These are phyloP conservation scores for Marmota monax DNA, from an alignment of 2,113 vertebrate genomes.

Conservation along the genomic window DNA sequence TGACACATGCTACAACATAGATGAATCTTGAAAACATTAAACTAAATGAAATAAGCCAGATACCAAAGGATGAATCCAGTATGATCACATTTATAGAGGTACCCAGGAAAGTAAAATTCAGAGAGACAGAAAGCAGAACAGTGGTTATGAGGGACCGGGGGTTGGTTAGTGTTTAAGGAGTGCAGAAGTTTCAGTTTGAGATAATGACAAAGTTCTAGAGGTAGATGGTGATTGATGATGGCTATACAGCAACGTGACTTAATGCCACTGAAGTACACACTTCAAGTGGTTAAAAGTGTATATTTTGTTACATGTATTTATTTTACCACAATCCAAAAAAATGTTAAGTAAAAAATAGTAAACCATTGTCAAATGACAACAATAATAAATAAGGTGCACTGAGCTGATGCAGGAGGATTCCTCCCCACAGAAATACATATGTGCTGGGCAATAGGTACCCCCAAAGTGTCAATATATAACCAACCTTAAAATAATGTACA, in stretches of 20 bases:
- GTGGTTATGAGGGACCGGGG: too few species aligned
- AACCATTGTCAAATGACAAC: neutral
- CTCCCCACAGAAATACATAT: neutral
- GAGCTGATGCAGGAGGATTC: neutral
- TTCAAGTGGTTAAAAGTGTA: neutral
- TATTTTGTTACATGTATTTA: neutral
- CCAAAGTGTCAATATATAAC: neutral
- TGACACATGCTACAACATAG: neutral
- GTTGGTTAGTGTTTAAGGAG: neutral
- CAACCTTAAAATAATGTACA: neutral
- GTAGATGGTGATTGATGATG: neutral
- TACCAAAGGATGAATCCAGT: neutral
- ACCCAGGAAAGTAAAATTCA: neutral
- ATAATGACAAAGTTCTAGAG: neutral
- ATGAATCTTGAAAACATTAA: neutral
- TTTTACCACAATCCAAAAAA: neutral
- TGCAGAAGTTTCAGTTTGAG: neutral
- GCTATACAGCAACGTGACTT: neutral
- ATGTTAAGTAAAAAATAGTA: constrained; percentile 38
- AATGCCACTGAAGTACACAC: neutral
- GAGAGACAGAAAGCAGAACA: neutral
- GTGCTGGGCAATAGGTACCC: neutral
- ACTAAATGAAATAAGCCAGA: neutral
- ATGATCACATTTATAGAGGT: neutral
- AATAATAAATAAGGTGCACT: neutral